Evolutionary conservation across 2,888 invertebrate species (phyloP).

Genomic region (Dilophus febrilis): DNA sequence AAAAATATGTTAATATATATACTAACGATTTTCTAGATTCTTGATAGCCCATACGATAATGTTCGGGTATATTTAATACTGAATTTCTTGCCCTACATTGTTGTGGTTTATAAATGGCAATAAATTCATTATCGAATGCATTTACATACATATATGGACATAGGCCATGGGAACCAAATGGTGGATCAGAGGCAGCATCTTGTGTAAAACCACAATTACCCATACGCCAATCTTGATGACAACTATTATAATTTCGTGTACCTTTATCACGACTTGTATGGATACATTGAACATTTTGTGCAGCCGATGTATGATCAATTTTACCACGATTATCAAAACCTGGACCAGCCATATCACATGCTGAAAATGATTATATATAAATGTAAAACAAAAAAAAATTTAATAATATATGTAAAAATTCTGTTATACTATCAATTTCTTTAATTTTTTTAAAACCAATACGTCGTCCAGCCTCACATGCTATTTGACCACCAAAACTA

Average conservation of each 20-base stretch:
- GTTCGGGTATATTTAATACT: conserved; percentile 17
- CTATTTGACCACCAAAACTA: conserved; percentile 26
- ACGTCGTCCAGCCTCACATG: conserved; percentile 20
- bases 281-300: conserved; percentile 21
- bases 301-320: conserved; percentile 20
- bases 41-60: conserved; percentile 24
- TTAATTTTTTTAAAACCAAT: conserved; percentile 17
- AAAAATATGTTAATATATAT: background rate
- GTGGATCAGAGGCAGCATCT: conserved; percentile 20
- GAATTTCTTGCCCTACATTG: conserved; percentile 17
- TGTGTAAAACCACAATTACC: conserved; percentile 24
- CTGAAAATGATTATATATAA: conserved; percentile 11
- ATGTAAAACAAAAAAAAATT: too few species aligned
- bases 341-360: conserved; percentile 28
- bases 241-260: conserved; percentile 19
- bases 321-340: conserved; percentile 6
- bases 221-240: conserved; percentile 25
- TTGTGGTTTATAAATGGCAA: conserved; percentile 18
- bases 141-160: conserved; percentile 26
- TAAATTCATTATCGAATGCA: conserved; percentile 25
- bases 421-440: conserved; percentile 26
- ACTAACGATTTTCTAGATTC: conserved; percentile 20
- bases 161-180: conserved; percentile 20
- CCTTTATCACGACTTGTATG: conserved; percentile 22
- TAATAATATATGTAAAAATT: conserved; percentile 1